A percentile compares a stretch with the other conserved stretches of the same genome.
These are phyloP conservation scores for Coelinius sp. DNA, from an alignment of 2,888 invertebrate genomes.

Conservation along the genomic window DNA sequence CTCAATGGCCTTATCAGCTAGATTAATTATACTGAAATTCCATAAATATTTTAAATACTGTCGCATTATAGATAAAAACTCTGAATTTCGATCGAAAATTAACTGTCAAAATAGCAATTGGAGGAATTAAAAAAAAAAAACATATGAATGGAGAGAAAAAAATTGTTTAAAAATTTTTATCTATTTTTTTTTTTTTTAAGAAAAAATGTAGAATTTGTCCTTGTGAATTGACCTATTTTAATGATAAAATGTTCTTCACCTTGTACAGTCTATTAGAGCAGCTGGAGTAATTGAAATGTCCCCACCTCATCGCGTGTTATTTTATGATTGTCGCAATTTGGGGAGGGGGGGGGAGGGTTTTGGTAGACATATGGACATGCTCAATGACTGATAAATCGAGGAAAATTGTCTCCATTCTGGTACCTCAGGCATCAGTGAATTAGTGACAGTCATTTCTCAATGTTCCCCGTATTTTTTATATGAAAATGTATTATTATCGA, in stretches of 20 bases:
- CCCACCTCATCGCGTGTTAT: background rate
- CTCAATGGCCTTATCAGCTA: conserved; percentile 44
- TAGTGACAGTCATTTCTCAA: background rate
- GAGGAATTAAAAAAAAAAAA: background rate
- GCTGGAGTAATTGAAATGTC: background rate
- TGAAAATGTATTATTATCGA: background rate
- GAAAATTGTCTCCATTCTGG: background rate
- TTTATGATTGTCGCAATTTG: background rate
- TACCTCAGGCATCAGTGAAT: background rate
- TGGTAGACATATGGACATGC: conserved; percentile 8
- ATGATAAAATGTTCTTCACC: background rate
- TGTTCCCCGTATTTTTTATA: background rate
- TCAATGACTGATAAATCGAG: conserved; percentile 2
- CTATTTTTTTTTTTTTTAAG: too few relatives aligned
- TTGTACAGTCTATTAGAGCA: conserved; percentile 27
- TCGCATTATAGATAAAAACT: too few relatives aligned
- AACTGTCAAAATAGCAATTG: background rate
- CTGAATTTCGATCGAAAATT: background rate
- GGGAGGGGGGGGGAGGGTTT: background rate
- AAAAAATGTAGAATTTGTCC: too few relatives aligned
- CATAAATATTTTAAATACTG: conserved; percentile 48
- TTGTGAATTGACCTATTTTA: too few relatives aligned
- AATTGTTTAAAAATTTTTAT: background rate
- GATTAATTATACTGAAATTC: conserved; percentile 44
- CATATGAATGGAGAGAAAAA: background rate